Percentiles rank a stretch among this genome's conserved stretches.
phyloP scores from a whole-genome alignment of 2,888 invertebrate genomes.

The Tachina fera region DNA sequence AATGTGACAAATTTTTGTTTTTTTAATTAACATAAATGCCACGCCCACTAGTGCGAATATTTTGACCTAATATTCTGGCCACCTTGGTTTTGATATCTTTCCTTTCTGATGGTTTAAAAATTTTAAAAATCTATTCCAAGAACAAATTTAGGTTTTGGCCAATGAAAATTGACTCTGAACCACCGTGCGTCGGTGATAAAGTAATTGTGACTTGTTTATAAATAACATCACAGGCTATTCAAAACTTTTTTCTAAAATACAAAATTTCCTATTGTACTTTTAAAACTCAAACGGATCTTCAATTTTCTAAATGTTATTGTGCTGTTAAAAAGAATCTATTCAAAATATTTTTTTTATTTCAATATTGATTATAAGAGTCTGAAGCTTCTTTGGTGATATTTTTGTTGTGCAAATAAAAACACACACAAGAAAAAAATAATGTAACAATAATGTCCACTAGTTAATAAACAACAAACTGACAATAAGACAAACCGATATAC shows the following conservation, averaged over 20 bases:
- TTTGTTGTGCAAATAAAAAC: conserved; percentile 6
- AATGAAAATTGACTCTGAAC: too few relatives aligned
- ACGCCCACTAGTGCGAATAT: too few relatives aligned
- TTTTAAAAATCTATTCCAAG: too few relatives aligned
- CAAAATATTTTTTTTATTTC: conserved; percentile 38
- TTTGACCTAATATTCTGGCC: too few relatives aligned
- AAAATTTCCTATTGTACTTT: conserved; percentile 24
- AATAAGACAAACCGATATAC: conserved; percentile 16
- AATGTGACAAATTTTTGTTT: too few relatives aligned
- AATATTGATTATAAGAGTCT: conserved; percentile 63
- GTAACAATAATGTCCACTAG: conserved; percentile 8
- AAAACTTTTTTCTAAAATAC: background rate
- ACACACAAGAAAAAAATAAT: background rate
- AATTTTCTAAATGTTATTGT: conserved; percentile 54
- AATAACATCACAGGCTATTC: background rate
- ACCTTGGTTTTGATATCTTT: too few relatives aligned
- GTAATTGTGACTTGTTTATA: too few relatives aligned
- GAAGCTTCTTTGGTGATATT: conserved; percentile 45
- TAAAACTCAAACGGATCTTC: conserved; percentile 19
- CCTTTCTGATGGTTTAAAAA: too few relatives aligned
- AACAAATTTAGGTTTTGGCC: too few relatives aligned
- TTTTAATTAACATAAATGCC: too few relatives aligned
- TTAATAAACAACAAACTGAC: conserved; percentile 30
- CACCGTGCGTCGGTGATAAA: too few relatives aligned
- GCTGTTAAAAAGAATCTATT: conserved; percentile 43